These are phyloP conservation scores for Ostrea denselamellosa DNA, from an alignment of 1,140 invertebrate species.

Conservation along the genomic window DNA sequence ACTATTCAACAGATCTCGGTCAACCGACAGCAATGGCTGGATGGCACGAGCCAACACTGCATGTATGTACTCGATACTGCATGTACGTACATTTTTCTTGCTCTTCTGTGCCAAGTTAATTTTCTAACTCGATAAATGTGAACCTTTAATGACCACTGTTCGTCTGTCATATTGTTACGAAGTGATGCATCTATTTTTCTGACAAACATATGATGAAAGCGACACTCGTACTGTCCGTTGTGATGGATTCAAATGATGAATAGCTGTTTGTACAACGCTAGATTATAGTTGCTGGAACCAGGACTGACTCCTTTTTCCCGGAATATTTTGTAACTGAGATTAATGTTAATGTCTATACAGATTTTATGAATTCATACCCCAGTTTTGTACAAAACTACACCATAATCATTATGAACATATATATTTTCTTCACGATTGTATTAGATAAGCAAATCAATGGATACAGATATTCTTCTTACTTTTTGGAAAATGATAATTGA, in stretches of 20 bases:
- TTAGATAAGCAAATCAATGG: too few relatives aligned
- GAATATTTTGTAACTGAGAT: too few relatives aligned
- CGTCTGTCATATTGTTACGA: neutral
- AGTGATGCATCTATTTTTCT: neutral
- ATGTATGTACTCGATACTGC: neutral
- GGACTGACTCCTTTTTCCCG: too few relatives aligned
- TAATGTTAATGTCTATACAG: too few relatives aligned
- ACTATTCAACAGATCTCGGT: too few relatives aligned
- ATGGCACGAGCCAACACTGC: neutral
- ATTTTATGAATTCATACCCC: too few relatives aligned
- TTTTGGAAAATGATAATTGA: too few relatives aligned
- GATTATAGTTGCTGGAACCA: neutral
- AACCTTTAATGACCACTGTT: neutral
- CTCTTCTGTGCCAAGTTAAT: neutral
- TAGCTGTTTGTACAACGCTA: neutral
- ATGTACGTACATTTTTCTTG: neutral
- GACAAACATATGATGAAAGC: conserved; percentile 8
- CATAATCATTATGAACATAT: too few relatives aligned
- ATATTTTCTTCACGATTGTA: too few relatives aligned
- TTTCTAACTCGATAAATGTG: neutral
- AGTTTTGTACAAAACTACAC: too few relatives aligned
- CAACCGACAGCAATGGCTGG: too few relatives aligned
- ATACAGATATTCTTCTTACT: too few relatives aligned
- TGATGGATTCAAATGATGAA: neutral
- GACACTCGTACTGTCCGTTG: neutral